Evolutionary conservation across 2,113 vertebrate genomes (phyloP), one percentile per base, ranked within the genome.

Genomic region (Salvelinus namaycush): DNA sequence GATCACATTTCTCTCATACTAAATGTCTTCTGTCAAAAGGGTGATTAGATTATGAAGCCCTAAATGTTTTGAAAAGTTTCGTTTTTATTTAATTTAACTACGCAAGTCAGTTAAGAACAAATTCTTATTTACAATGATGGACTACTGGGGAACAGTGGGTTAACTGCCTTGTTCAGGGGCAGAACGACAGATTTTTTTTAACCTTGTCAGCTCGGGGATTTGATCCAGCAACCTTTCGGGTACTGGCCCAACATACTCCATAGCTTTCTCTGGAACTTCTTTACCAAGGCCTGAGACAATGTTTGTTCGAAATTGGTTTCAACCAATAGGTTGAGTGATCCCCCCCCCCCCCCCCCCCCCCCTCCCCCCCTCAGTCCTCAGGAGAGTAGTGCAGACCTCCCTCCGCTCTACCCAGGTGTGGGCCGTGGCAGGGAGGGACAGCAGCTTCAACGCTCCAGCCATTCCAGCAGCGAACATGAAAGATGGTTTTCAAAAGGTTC

Each of bases 1-100:
- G 82, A 87, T 89, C 68, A 73, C 67, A 71, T 86, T 81, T 78
- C 66, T 68, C 76, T 80, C 49, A 70, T 51, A 75, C 67, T 22
- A 76, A 20, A 49, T 71, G 57, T 77, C 71, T 48, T 72, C 65
- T 62, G 62, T 57, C 20, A 31, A 20, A 78, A 73, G 67, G 70
- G 26, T 76, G 73, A 80, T 84, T 81, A 74, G 65, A 68, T 48
- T 78, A 78, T 73, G 29, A 69, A 24, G 74, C 68, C 26, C 72
- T 66, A 59, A 44, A 22, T 27, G 48, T 70, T 49, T 44, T 44
- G 39, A 44, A 44, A 44, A 44, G 70, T 64, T n/a, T 5, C 5
- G 14, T 57, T 29, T 11, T 11, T 62, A 34, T 34, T 22, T 11
- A 24, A 34, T 34, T 34, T 34, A 1, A 6, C 31, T 34, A 6